phyloP scores from a whole-genome alignment of 35 echinoderm and acorn worm species.

The Hemicentrotus pulcherrimus region DNA sequence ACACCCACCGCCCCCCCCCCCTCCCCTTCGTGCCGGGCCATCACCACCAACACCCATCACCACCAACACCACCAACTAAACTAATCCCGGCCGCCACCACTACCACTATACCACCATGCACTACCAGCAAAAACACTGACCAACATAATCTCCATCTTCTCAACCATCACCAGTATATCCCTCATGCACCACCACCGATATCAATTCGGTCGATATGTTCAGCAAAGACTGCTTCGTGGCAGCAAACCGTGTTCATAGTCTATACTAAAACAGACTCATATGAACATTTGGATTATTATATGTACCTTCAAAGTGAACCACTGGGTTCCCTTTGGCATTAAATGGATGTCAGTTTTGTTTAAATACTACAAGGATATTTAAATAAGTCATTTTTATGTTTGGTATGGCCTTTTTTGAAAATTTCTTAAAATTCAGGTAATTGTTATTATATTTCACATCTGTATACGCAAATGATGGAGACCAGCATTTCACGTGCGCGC shows the following conservation, averaged over 20 bases:
- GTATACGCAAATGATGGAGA: background rate
- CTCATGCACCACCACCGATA: no score
- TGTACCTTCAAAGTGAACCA: background rate
- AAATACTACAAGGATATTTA: background rate
- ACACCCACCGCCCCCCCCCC: no score
- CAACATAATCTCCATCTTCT: no score
- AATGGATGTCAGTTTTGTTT: no score
- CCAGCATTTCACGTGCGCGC: background rate
- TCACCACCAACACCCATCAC: no score
- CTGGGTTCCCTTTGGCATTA: no score
- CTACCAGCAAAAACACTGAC: no score
- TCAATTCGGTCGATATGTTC: background rate
- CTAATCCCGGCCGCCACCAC: no score
- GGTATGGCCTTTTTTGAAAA: background rate
- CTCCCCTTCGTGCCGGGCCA: no score
- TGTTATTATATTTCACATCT: background rate
- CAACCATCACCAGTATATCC: no score
- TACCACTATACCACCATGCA: no score
- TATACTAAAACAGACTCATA: background rate
- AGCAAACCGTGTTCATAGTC: background rate
- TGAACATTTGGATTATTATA: background rate
- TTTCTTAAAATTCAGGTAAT: background rate
- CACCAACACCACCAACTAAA: no score
- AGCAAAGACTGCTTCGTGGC: slow-evolving; percentile 1
- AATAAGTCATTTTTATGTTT: background rate